Evolutionary conservation across 2,113 vertebrate species (phyloP).

Genomic region (Calonectris borealis): DNA sequence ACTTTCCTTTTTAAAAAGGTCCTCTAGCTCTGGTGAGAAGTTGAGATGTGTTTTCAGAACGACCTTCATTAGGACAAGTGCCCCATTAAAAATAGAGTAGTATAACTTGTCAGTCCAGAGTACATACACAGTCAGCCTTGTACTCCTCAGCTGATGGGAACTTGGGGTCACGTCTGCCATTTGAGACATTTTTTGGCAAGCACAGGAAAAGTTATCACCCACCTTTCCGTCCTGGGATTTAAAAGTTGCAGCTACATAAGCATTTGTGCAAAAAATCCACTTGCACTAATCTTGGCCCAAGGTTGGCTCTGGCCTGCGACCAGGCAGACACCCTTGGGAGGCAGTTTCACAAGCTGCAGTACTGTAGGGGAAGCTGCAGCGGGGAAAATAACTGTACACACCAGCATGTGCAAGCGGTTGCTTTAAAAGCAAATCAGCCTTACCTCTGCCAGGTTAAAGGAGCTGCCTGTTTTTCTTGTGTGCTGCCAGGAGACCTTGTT

Average conservation of each 20-base stretch:
- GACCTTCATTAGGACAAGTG: not conserved
- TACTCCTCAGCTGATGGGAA: not conserved
- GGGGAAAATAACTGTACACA: not conserved
- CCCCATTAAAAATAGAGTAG: not conserved
- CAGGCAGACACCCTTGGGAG: not conserved
- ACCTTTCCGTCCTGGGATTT: not conserved
- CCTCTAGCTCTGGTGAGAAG: not conserved
- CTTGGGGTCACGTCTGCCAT: not conserved
- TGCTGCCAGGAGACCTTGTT: conserved; percentile 88
- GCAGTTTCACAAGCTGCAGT: not conserved
- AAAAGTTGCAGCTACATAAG: not conserved
- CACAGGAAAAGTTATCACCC: not conserved
- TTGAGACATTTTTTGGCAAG: not conserved
- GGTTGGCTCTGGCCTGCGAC: not conserved
- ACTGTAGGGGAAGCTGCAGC: not conserved
- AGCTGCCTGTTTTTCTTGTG: not conserved
- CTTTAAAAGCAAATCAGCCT: not conserved
- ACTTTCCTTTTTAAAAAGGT: not conserved
- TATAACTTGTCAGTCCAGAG: not conserved
- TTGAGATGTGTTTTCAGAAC: not conserved
- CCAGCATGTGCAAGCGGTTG: accelerated
- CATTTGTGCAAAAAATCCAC: not conserved
- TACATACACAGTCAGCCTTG: not conserved
- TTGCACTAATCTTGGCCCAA: not conserved
- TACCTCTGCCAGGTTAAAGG: not conserved